phyloP scores from a whole-genome alignment of 2,113 vertebrate genomes.

The Aleadryas rufinucha region DNA sequence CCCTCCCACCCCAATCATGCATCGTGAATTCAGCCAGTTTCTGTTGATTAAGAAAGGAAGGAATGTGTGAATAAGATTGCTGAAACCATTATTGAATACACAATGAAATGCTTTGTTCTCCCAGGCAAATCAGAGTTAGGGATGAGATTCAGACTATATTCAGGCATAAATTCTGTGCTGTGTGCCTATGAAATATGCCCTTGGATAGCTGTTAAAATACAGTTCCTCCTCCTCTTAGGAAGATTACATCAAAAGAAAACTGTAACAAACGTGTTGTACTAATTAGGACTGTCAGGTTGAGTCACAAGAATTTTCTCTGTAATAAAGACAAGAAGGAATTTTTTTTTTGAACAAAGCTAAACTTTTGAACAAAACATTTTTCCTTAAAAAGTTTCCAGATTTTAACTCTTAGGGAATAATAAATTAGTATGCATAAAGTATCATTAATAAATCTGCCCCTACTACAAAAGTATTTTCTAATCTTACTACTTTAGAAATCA shows the following conservation, averaged over 20 bases:
- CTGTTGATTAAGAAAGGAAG: conserved; percentile 45
- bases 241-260: conserved; percentile 42
- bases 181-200: conserved; percentile 6
- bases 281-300: conserved; percentile 6
- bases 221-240: not conserved
- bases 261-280: not conserved
- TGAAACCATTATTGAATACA: conserved; percentile 26
- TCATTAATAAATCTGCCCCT: not conserved
- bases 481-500: not conserved
- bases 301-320: not conserved
- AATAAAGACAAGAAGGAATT: not conserved
- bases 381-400: not conserved
- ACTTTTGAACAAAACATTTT: not conserved
- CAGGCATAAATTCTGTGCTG: not conserved
- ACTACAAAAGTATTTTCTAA: not conserved
- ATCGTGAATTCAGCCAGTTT: conserved; percentile 16
- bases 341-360: not conserved
- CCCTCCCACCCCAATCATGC: not conserved
- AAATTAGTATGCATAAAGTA: not conserved
- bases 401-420: not conserved
- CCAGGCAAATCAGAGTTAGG: conserved; percentile 19
- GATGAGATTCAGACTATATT: conserved; percentile 20
- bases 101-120: conserved; percentile 62
- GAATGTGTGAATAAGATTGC: conserved; percentile 58
- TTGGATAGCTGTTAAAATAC: conserved; percentile 20